phyloP scores from a whole-genome alignment of 1,140 invertebrate species.

The Pseudobourletiella spinata region DNA sequence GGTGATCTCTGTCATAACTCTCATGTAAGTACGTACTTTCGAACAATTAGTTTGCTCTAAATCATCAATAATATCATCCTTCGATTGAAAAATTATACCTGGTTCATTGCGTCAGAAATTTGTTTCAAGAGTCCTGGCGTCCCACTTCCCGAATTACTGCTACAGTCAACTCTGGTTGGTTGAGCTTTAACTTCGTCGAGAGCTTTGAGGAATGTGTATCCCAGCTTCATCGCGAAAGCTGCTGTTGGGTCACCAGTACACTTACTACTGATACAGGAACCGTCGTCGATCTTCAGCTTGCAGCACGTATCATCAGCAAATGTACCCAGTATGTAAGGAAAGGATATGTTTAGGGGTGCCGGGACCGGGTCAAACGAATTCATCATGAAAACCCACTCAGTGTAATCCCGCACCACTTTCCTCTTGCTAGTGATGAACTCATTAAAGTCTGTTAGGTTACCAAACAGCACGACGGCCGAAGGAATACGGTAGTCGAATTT shows the following conservation, averaged over 20 bases:
- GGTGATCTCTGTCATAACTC: too few species aligned
- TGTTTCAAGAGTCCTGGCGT: background rate
- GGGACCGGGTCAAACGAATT: conserved; percentile 11
- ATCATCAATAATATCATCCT: too few species aligned
- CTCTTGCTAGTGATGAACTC: conserved; percentile 19
- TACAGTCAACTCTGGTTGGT: background rate
- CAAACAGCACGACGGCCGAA: conserved; percentile 29
- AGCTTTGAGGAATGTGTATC: conserved; percentile 19
- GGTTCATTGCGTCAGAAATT: too few species aligned
- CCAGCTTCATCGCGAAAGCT: conserved; percentile 22
- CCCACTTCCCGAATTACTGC: background rate
- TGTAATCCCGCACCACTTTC: conserved; percentile 21
- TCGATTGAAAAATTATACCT: too few species aligned
- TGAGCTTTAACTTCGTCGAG: background rate
- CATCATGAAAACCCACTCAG: conserved; percentile 32
- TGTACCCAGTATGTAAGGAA: conserved; percentile 26
- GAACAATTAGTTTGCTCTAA: too few species aligned
- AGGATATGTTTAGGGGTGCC: conserved; percentile 19
- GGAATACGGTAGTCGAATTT: conserved; percentile 35
- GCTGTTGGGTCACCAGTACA: conserved; percentile 15
- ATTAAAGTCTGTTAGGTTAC: conserved; percentile 13
- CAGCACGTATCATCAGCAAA: conserved; percentile 25
- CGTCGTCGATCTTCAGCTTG: background rate
- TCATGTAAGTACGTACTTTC: too few species aligned
- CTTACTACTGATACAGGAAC: background rate